Conservation (phyloP, 2,888 invertebrate species). For the Hyposoter didymator region DNA sequence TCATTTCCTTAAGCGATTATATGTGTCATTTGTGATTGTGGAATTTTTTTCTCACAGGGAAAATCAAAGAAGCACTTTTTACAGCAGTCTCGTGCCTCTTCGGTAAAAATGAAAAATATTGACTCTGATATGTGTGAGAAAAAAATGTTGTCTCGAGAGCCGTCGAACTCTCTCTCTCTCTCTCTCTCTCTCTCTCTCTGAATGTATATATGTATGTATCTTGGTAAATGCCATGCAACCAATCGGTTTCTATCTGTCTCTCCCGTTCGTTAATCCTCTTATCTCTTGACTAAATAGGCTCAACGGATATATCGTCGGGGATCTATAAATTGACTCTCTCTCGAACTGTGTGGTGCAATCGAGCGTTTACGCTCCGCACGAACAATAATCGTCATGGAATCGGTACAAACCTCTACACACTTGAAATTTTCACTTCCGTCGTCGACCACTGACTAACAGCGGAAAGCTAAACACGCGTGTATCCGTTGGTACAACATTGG, state of each 20-base stretch:
- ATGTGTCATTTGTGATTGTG: constrained; percentile 30
- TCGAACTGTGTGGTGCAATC: constrained; percentile 54
- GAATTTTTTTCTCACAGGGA: constrained; percentile 8
- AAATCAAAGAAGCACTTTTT: constrained; percentile 31
- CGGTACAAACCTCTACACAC: constrained; percentile 18
- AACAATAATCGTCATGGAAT: constrained; percentile 59
- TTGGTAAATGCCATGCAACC: constrained; percentile 26
- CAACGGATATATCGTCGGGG: constrained; percentile 65
- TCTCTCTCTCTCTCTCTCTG: not conserved
- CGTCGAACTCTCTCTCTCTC: constrained; percentile 5
- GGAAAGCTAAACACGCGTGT: constrained; percentile 13
- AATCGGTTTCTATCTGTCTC: constrained; percentile 51
- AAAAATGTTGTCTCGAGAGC: constrained; percentile 37
- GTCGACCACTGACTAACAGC: constrained; percentile 5
- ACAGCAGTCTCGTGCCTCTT: not conserved
- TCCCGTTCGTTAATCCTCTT: constrained; percentile 69
- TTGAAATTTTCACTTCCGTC: constrained; percentile 30
- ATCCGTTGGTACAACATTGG: constrained; percentile 23
- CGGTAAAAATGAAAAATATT: not conserved
- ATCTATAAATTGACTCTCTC: constrained; percentile 68
- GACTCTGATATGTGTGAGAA: constrained; percentile 13
- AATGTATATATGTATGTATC: constrained; percentile 17
- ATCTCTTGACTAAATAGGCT: constrained; percentile 70
- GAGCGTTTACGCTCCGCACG: constrained; percentile 35
- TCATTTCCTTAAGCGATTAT: constrained; percentile 40